These are phyloP conservation scores for Chaetoderma sp. DNA, from an alignment of 2,888 invertebrate species.

Conservation along the genomic window DNA sequence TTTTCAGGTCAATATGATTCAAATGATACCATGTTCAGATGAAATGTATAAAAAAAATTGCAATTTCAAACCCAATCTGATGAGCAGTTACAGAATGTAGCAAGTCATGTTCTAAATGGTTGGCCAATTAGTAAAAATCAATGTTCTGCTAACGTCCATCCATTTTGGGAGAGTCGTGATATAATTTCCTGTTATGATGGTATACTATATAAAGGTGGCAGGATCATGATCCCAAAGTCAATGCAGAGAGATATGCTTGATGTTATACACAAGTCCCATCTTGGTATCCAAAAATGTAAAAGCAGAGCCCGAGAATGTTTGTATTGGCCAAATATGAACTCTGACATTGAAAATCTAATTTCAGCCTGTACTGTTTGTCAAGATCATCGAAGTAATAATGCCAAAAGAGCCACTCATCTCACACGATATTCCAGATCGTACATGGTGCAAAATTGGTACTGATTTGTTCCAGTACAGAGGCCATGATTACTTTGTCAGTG, in stretches of 20 bases:
- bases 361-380: not conserved
- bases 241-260: conserved; percentile 31
- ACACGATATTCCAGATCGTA: not conserved
- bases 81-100: too few species aligned
- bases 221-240: conserved; percentile 36
- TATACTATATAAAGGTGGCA: conserved; percentile 32
- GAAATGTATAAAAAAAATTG: too few species aligned
- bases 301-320: not conserved
- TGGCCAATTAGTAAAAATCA: conserved; percentile 28
- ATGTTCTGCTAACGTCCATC: conserved; percentile 14
- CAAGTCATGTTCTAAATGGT: conserved; percentile 27
- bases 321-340: not conserved
- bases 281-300: conserved; percentile 36
- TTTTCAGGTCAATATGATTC: conserved; percentile 9
- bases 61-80: too few species aligned
- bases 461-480: conserved; percentile 6
- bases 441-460: conserved; percentile 1
- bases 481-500: conserved; percentile 7
- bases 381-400: not conserved
- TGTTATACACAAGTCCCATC: conserved; percentile 25
- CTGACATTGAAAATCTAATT: not conserved
- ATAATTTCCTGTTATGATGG: conserved; percentile 32
- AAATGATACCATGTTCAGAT: not conserved
- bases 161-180: conserved; percentile 26
- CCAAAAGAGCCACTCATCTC: not conserved